phyloP scores from a whole-genome alignment of 2,113 vertebrate genomes.

The Apaloderma vittatum region DNA sequence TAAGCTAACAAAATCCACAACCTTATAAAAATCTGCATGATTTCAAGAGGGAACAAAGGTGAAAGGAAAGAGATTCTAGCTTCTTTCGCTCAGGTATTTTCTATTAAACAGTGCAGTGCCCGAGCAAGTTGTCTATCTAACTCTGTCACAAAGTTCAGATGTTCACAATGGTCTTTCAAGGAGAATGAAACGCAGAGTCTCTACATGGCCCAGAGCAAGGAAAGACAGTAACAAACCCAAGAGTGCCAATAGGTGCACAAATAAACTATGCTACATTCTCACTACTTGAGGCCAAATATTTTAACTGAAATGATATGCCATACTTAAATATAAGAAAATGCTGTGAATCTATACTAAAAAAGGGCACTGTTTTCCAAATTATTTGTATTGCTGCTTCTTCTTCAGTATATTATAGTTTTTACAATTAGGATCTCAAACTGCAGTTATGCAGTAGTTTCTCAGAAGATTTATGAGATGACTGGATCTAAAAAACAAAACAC shows the following conservation, averaged over 20 bases:
- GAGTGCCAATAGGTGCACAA: neutral
- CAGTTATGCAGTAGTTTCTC: neutral
- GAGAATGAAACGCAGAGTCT: neutral
- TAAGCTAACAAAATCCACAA: constrained; percentile 12
- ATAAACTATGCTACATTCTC: neutral
- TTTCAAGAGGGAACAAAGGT: neutral
- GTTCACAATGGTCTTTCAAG: neutral
- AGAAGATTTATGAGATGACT: neutral
- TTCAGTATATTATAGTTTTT: neutral
- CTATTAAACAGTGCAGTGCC: neutral
- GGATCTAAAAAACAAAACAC: neutral
- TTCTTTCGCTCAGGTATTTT: constrained; percentile 23
- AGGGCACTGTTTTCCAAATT: neutral
- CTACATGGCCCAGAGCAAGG: neutral
- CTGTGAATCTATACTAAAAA: neutral
- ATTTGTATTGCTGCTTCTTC: neutral
- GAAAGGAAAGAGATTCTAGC: constrained; percentile 23
- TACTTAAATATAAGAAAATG: neutral
- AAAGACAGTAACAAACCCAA: neutral
- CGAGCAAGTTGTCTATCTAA: constrained; percentile 3
- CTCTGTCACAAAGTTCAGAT: neutral
- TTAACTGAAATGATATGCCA: neutral
- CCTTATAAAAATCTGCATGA: neutral
- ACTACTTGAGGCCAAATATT: neutral
- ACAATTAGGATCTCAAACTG: constrained; percentile 16